Percentiles rank a stretch among this genome's conserved stretches.
These are phyloP conservation scores for Julus scandinavius DNA, from an alignment of 2,888 invertebrate genomes.

Conservation along the genomic window DNA sequence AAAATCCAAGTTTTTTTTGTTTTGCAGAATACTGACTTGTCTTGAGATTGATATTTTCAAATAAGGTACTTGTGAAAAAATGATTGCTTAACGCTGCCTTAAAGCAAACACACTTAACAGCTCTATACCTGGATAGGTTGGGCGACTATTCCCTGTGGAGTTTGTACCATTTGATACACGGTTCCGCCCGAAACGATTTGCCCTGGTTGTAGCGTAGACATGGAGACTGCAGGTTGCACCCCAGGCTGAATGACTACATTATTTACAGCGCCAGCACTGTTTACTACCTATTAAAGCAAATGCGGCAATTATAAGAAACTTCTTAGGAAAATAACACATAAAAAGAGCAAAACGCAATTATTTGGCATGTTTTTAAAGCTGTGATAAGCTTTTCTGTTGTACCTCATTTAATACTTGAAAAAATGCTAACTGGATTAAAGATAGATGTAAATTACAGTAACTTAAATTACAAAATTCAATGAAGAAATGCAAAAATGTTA, in stretches of 20 bases:
- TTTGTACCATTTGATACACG: constrained; percentile 68
- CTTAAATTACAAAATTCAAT: no score
- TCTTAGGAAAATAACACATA: neutral
- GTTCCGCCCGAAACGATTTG: constrained; percentile 66
- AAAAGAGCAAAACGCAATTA: neutral
- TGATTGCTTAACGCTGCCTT: neutral
- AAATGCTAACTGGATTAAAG: no score
- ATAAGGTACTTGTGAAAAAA: no score
- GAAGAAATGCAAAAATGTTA: neutral
- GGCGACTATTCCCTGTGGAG: constrained; percentile 68
- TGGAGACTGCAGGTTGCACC: constrained; percentile 61
- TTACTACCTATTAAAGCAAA: constrained; percentile 58
- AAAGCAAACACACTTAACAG: neutral
- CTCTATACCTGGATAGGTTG: constrained; percentile 66
- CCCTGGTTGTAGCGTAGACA: constrained; percentile 65
- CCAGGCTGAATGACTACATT: constrained; percentile 63
- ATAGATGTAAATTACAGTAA: no score
- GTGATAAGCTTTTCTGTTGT: no score
- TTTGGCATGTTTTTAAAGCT: no score
- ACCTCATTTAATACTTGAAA: no score
- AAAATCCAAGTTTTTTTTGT: no score
- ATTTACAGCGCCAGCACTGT: constrained; percentile 59
- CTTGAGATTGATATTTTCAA: no score
- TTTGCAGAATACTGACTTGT: no score
- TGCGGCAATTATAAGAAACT: neutral